Conservation (phyloP, 2,888 invertebrate species). For the Netelia virgata region DNA sequence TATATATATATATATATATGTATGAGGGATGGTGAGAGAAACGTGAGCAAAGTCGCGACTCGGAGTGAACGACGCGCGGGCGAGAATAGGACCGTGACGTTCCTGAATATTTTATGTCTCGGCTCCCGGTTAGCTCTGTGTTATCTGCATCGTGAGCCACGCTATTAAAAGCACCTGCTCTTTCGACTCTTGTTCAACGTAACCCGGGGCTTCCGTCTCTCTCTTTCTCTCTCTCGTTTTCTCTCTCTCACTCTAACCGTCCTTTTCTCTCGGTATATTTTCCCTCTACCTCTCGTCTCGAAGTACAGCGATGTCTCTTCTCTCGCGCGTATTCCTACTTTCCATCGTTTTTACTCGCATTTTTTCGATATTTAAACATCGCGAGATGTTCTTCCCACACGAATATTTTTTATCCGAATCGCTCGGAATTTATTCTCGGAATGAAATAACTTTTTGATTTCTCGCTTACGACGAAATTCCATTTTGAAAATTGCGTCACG, state of each 20-base stretch:
- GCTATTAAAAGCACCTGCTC: constrained; percentile 71
- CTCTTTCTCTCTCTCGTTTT: constrained; percentile 3
- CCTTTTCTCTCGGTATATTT: background rate
- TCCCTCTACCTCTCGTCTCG: background rate
- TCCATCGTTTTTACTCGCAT: background rate
- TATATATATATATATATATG: background rate
- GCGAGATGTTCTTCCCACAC: background rate
- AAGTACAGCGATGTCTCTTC: background rate
- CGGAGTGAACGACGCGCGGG: constrained; percentile 24
- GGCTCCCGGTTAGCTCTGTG: constrained; percentile 53
- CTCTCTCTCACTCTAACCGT: constrained; percentile 10
- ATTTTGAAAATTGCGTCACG: too few relatives aligned
- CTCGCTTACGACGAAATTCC: too few relatives aligned
- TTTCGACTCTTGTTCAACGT: constrained; percentile 53
- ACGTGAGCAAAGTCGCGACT: constrained; percentile 57
- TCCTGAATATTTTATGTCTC: constrained; percentile 73
- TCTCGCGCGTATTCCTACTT: background rate
- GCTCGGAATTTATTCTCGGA: too few relatives aligned
- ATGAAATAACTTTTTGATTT: background rate
- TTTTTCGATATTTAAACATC: background rate
- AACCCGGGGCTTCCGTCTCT: constrained; percentile 43
- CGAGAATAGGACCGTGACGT: constrained; percentile 73
- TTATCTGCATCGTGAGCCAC: constrained; percentile 67
- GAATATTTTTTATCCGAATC: background rate
- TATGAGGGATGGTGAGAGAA: constrained; percentile 28